phyloP scores from a whole-genome alignment of 2,888 invertebrate species.

The Epinotia bilunana region DNA sequence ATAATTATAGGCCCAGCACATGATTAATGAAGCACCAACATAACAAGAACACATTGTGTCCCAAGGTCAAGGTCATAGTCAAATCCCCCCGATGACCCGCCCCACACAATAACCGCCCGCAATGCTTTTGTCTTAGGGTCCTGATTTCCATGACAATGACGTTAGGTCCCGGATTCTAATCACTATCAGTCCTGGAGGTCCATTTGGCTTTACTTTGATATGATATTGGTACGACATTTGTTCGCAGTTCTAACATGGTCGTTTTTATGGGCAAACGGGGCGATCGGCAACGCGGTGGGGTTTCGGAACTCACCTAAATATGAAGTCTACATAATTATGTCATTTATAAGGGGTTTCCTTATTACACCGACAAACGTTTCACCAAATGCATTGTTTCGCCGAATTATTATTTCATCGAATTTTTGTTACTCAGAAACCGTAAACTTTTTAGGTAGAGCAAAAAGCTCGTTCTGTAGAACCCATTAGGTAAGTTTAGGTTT shows the following conservation, averaged over 20 bases:
- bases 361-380: too few relatives aligned
- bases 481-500: too few relatives aligned
- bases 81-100: slow-evolving; percentile 14
- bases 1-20: not conserved
- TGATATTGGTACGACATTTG: not conserved
- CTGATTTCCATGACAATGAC: slow-evolving; percentile 33
- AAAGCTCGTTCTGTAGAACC: too few relatives aligned
- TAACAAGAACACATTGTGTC: slow-evolving; percentile 19
- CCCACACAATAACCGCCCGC: slow-evolving; percentile 1
- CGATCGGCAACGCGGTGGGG: too few relatives aligned
- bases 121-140: slow-evolving; percentile 13
- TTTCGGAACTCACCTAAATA: too few relatives aligned
- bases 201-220: not conserved
- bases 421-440: too few relatives aligned
- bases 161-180: slow-evolving; percentile 17
- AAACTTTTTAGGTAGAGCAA: too few relatives aligned
- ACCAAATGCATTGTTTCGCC: too few relatives aligned
- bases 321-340: too few relatives aligned
- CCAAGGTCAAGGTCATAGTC: slow-evolving; percentile 8
- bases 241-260: not conserved
- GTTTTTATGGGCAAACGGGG: too few relatives aligned
- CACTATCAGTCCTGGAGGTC: not conserved
- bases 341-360: too few relatives aligned
- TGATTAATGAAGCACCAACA: slow-evolving; percentile 3
- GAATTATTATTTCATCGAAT: too few relatives aligned